phyloP scores from a whole-genome alignment of 2,888 invertebrate genomes.

The Chrysotoxum bicinctum region DNA sequence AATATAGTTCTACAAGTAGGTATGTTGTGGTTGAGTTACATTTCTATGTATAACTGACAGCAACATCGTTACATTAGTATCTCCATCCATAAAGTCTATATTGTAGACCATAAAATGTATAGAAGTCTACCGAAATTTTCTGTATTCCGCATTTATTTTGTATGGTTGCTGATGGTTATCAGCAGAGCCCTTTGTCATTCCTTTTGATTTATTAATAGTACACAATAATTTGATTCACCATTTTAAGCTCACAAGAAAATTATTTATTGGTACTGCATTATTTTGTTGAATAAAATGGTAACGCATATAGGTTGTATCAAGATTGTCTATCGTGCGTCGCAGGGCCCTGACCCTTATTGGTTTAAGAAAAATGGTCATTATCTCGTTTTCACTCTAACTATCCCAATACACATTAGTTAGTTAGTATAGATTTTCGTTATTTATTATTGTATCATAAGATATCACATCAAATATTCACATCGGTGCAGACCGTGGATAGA shows the following conservation, averaged over 20 bases:
- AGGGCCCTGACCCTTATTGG: too few relatives aligned
- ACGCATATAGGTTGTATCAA: too few relatives aligned
- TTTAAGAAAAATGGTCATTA: too few relatives aligned
- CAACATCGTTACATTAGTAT: slow-evolving; percentile 3
- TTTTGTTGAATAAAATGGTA: background rate
- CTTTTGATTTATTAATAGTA: background rate
- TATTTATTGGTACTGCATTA: background rate
- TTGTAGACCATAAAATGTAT: slow-evolving; percentile 11
- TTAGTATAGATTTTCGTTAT: too few relatives aligned
- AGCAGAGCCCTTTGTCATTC: background rate
- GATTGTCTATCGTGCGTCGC: too few relatives aligned
- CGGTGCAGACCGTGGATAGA: too few relatives aligned
- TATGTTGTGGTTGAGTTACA: background rate
- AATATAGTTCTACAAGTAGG: background rate
- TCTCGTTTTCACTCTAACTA: too few relatives aligned
- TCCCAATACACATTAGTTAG: too few relatives aligned
- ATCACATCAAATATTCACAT: too few relatives aligned
- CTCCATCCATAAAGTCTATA: background rate
- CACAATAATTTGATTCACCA: background rate
- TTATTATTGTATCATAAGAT: too few relatives aligned
- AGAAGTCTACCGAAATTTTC: background rate
- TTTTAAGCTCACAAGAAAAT: background rate
- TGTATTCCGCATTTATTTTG: background rate
- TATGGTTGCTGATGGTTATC: background rate
- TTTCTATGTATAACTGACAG: background rate